Evolutionary conservation across 2,797 vertebrate genomes (phyloP).

Genomic region (Delichon dasypus): DNA sequence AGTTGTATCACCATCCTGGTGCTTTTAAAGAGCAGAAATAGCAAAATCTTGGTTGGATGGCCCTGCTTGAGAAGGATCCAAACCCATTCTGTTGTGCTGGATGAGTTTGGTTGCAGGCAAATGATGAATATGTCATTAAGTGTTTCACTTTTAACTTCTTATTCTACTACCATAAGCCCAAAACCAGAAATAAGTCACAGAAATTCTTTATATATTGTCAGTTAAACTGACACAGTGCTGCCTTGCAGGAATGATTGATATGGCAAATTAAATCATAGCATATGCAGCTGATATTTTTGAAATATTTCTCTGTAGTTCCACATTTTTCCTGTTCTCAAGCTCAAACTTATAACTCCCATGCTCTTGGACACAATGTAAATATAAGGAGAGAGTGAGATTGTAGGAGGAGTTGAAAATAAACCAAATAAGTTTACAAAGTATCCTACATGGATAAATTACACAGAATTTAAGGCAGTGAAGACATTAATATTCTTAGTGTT

Average conservation of each 20-base stretch:
- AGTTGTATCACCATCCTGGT: not conserved
- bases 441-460: not conserved
- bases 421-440: not conserved
- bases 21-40: not conserved
- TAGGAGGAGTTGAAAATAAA: not conserved
- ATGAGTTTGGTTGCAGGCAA: not conserved
- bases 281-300: not conserved
- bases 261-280: not conserved
- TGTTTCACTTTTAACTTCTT: not conserved
- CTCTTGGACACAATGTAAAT: not conserved
- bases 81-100: not conserved
- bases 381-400: not conserved
- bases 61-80: not conserved
- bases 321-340: not conserved
- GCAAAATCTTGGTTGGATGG: not conserved
- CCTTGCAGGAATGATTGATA: not conserved
- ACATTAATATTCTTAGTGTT: not conserved
- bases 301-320: not conserved
- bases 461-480: not conserved
- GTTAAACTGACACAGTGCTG: not conserved
- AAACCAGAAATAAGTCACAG: not conserved
- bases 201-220: not conserved
- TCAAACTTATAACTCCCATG: not conserved
- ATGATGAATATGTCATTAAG: not conserved
- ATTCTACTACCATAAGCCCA: not conserved